Base-by-base conservation (phyloP, 2,113 vertebrate genomes). In the Enhydra lutris region DNA sequence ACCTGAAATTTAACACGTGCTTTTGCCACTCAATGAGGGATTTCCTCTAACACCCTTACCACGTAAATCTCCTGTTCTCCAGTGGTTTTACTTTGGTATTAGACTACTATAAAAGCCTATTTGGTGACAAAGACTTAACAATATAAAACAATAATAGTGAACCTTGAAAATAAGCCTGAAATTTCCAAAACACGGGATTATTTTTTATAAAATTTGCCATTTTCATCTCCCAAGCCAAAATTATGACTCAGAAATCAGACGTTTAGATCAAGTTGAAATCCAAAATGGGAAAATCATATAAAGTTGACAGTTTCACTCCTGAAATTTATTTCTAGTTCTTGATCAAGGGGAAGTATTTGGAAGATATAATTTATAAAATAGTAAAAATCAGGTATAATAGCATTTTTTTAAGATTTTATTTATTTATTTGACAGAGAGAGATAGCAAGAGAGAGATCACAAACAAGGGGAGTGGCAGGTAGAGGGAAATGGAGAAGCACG, bases 1-100 rank as follows among this genome's bases (percentile, higher is more conserved):
- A 97, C 76, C 94, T 96, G 97, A 97, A 97, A 97, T 97, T 96
- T 97, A 97, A 96, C 96, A 97, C 89, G 17, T 79, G 93, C 50
- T 96, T 95, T 97, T 95, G 95, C 95, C 87, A 39, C 59, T 95
- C 92, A 96, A 42, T 78, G 94, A 97, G 94, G 98, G 95, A 97
- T 98, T 97, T 98, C 96, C 97, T 97, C 63, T 57, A 82, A 67
- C 86, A 83, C 93, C 92, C 31, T 93, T 74, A 76, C 67, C 71
- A 85, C 0, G 94, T 95, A 97, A 97, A 92, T 97, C 89, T 97
- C 78, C 88, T 87, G 8, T 89, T 97, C 92, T 96, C 94, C 65
- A 92, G 95, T 42, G 96, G 74, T 57, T 97, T 97, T 80, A 47
- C 45, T 83, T 95, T 88, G 87, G 85, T 95, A 84, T 96, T 92